Percentiles rank a stretch among this genome's conserved stretches.
phyloP scores from a whole-genome alignment of 2,113 vertebrate species.

The Dinomys branickii region DNA sequence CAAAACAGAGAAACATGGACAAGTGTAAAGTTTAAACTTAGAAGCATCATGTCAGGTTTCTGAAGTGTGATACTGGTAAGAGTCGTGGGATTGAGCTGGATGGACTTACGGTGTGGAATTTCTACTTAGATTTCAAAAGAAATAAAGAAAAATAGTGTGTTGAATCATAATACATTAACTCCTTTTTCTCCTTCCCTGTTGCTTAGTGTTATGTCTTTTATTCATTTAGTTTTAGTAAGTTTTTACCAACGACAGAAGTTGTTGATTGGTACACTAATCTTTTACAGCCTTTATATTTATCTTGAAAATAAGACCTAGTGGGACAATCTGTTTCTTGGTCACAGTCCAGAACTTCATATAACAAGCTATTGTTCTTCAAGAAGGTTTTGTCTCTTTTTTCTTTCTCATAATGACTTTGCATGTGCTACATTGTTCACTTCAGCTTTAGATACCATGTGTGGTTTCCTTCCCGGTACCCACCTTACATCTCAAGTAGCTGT shows the following conservation, averaged over 20 bases:
- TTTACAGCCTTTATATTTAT: conserved; percentile 33
- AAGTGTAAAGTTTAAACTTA: conserved; percentile 34
- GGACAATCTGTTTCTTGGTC: conserved; percentile 8
- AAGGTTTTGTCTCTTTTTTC: conserved; percentile 22
- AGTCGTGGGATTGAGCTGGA: background rate
- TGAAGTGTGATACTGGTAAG: background rate
- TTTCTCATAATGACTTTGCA: conserved; percentile 52
- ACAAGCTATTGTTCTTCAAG: conserved; percentile 9
- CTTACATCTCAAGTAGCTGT: conserved; percentile 66
- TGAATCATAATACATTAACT: background rate
- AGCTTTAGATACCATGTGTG: conserved; percentile 57
- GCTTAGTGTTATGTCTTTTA: background rate
- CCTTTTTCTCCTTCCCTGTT: background rate
- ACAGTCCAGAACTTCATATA: background rate
- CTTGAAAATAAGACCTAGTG: conserved; percentile 41
- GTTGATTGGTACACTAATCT: background rate
- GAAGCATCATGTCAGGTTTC: background rate
- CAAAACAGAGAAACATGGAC: background rate
- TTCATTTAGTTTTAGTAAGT: conserved; percentile 25
- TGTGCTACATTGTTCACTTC: conserved; percentile 64
- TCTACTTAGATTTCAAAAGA: background rate
- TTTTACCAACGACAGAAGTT: background rate
- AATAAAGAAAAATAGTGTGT: background rate
- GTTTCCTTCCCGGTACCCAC: conserved; percentile 54
- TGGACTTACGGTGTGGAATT: background rate